These are phyloP conservation scores for Siderastrea siderea DNA, from an alignment of 92 coral and sea anemone species.

Conservation along the genomic window DNA sequence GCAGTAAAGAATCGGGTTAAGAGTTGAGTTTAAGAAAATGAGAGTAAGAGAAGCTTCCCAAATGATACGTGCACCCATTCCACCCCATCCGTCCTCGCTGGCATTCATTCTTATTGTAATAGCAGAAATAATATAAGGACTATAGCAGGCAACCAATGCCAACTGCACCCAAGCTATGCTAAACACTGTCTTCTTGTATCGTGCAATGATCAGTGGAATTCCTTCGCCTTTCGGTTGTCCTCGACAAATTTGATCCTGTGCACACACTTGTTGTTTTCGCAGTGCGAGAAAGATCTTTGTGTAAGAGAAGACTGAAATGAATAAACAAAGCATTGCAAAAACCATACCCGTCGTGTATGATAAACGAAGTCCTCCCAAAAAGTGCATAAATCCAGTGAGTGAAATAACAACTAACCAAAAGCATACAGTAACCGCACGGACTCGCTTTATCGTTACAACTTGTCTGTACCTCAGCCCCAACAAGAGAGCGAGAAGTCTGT, in stretches of 20 bases:
- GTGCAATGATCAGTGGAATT: not conserved
- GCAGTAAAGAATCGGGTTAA: not conserved
- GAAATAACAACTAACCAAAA: no score
- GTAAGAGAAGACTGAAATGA: not conserved
- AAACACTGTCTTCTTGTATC: not conserved
- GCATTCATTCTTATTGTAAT: not conserved
- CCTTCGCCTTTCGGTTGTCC: not conserved
- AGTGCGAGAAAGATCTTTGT: not conserved
- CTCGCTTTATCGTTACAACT: no score
- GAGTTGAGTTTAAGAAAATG: conserved; percentile 11
- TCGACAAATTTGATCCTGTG: not conserved
- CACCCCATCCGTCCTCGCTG: not conserved
- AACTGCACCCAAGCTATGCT: not conserved
- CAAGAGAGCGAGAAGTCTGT: no score
- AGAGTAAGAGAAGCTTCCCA: not conserved
- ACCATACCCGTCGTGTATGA: no score
- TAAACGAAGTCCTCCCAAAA: no score
- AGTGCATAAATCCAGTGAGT: no score
- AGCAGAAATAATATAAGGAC: not conserved
- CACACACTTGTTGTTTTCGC: not conserved
- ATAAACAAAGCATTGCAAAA: not conserved
- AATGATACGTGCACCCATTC: no score
- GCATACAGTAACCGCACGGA: no score
- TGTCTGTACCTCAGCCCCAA: no score
- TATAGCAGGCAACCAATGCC: not conserved